Conservation (phyloP, 2,888 invertebrate species). For the Tetragnatha montana region DNA sequence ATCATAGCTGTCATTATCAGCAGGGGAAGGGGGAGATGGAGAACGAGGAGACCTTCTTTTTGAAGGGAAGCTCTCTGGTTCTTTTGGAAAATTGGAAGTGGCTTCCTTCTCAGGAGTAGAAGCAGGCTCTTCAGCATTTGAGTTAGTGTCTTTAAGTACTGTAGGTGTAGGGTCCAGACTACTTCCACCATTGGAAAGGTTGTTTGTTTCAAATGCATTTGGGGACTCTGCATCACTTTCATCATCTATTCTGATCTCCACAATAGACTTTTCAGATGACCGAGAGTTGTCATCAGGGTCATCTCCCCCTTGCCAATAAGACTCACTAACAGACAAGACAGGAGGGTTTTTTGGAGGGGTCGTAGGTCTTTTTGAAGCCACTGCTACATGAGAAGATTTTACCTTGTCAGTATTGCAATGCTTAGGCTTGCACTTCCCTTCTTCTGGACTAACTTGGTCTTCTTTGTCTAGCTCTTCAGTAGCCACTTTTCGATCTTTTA, state of each 20-base stretch:
- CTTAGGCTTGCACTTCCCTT: constrained; percentile 45
- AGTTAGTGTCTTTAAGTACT: constrained; percentile 18
- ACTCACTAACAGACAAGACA: constrained; percentile 63
- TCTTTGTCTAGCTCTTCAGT: constrained; percentile 40
- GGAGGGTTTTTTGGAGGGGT: constrained; percentile 59
- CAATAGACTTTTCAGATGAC: constrained; percentile 51
- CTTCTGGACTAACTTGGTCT: constrained; percentile 15
- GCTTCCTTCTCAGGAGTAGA: constrained; percentile 13
- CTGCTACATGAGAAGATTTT: constrained; percentile 22
- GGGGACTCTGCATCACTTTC: constrained; percentile 47
- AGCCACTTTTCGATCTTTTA: constrained; percentile 42
- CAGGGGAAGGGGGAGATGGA: constrained; percentile 72
- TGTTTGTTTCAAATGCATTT: constrained; percentile 44
- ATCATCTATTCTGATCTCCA: constrained; percentile 32
- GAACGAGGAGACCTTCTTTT: constrained; percentile 68
- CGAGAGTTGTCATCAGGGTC: constrained; percentile 62
- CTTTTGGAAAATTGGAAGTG: constrained; percentile 26
- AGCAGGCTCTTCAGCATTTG: constrained; percentile 22
- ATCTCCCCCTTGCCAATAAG: constrained; percentile 67
- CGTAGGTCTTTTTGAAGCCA: constrained; percentile 45
- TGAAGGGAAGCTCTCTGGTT: constrained; percentile 42
- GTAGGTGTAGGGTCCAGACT: constrained; percentile 26
- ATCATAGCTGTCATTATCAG: constrained; percentile 82
- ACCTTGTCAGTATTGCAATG: constrained; percentile 31
- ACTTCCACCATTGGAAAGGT: constrained; percentile 51